Conservation (phyloP, 1,140 invertebrate species). For the Leguminivora glycinivorella region DNA sequence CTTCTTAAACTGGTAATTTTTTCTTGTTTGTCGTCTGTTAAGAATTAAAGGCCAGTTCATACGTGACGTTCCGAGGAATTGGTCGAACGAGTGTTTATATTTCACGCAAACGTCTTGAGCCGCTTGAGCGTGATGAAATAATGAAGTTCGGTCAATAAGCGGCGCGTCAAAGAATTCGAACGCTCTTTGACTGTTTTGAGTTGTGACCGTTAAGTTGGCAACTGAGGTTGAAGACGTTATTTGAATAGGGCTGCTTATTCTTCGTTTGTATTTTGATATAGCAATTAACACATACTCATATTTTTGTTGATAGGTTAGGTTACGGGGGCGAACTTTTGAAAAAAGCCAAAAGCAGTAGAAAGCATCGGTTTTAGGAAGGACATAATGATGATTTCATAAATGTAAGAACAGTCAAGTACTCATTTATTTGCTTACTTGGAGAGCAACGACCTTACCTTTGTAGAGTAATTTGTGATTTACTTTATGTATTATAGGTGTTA, state of each 20-base stretch:
- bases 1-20: neutral
- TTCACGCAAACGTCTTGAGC: conserved; percentile 19
- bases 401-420: too few species aligned
- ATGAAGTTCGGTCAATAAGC: conserved; percentile 22
- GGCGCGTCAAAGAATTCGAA: conserved; percentile 9
- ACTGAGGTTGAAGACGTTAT: neutral
- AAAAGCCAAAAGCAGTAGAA: too few species aligned
- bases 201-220: neutral
- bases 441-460: too few species aligned
- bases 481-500: too few species aligned
- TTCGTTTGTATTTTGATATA: neutral
- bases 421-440: too few species aligned
- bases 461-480: too few species aligned
- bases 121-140: conserved; percentile 16
- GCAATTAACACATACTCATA: neutral
- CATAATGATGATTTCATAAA: too few species aligned
- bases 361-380: too few species aligned
- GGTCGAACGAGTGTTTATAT: conserved; percentile 9
- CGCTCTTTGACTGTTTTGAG: neutral
- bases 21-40: neutral
- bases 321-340: too few species aligned
- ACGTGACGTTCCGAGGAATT: conserved; percentile 21
- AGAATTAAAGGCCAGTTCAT: neutral
- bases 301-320: too few species aligned
- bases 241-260: neutral